Evolutionary conservation across 2,113 vertebrate genomes (phyloP).

Genomic region (Passer domesticus): DNA sequence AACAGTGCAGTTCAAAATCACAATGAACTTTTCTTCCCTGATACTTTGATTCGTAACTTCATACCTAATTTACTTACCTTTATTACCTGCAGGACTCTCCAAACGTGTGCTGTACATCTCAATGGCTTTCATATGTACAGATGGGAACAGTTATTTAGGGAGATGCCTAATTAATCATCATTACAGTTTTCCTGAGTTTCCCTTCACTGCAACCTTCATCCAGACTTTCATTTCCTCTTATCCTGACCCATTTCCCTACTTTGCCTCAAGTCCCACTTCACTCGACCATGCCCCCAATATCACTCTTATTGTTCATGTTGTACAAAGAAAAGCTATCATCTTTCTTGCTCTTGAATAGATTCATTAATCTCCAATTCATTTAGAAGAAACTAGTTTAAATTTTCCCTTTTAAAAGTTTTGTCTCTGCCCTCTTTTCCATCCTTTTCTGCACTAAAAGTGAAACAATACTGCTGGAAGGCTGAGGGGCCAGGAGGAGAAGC

Average conservation of each 20-base stretch:
- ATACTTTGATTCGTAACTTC: not conserved
- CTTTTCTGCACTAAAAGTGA: not conserved
- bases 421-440: not conserved
- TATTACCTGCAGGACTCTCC: not conserved
- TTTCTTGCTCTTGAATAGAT: not conserved
- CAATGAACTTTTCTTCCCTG: not conserved
- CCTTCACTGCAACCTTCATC: not conserved
- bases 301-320: not conserved
- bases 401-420: not conserved
- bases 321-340: not conserved
- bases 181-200: not conserved
- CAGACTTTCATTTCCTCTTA: not conserved
- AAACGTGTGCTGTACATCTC: not conserved
- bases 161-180: not conserved
- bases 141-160: not conserved
- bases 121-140: not conserved
- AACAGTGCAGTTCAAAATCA: not conserved
- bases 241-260: conserved; percentile 17
- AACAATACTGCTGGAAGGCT: not conserved
- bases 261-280: conserved; percentile 3
- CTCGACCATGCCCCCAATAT: not conserved
- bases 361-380: not conserved
- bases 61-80: not conserved
- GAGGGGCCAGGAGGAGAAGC: not conserved
- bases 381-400: not conserved